Evolutionary conservation across 2,113 vertebrate genomes (phyloP).

Genomic region (Sorex araneus): DNA sequence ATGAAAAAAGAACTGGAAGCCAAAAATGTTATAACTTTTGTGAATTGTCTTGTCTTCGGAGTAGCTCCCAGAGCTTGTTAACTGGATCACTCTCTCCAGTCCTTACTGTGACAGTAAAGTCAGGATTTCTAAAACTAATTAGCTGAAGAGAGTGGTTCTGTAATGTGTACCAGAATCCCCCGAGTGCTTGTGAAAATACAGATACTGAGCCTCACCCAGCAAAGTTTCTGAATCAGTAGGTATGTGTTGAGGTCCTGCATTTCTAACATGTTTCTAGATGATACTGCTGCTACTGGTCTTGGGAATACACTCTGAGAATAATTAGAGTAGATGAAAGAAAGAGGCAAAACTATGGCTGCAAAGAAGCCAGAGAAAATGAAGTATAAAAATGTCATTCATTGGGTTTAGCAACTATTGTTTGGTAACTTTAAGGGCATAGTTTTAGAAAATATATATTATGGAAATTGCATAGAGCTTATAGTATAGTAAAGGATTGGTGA

Average conservation of each 20-base stretch:
- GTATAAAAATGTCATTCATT: neutral
- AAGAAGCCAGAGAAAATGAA: conserved; percentile 34
- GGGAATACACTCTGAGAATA: neutral
- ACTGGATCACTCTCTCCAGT: neutral
- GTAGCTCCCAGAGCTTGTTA: neutral
- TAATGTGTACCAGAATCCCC: neutral
- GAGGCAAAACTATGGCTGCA: neutral
- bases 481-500: neutral
- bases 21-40: neutral
- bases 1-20: neutral
- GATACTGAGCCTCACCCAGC: neutral
- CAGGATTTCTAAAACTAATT: conserved; percentile 9
- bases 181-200: neutral
- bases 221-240: neutral
- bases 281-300: neutral
- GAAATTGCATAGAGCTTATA: conserved; percentile 6
- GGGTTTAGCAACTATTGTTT: conserved; percentile 26
- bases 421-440: conserved; percentile 36
- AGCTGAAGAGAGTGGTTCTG: neutral
- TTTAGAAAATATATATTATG: neutral
- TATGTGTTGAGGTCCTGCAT: neutral
- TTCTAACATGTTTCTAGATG: neutral
- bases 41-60: neutral
- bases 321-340: neutral
- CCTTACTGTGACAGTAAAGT: neutral